Base-by-base conservation (phyloP, 1,140 invertebrate species). In the Cydia strobilella region DNA sequence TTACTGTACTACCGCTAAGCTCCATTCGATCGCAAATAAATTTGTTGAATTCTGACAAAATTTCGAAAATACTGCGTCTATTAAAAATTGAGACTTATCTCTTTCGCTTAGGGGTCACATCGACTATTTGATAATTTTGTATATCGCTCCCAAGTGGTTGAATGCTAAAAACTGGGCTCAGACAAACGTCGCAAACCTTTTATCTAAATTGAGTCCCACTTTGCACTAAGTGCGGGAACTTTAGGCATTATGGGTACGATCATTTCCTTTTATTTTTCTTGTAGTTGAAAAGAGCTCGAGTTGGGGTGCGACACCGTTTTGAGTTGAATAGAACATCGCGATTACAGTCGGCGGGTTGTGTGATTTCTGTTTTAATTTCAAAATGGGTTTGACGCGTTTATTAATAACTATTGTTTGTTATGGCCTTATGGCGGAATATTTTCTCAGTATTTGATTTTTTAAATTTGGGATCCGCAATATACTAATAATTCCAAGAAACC, bases 201-300 rank as follows among this genome's bases (percentile, higher is more conserved):
- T 78, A 78, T 75, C 77, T 74, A 75, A 78, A 78, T 78, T 78
- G 77, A 74, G 72, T 42, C 74, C 74, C 74, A 78, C 74, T 75
- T 75, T 75, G 51, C 63, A 45, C 63, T 78, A 78, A 78, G 77
- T 78, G 74, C 51, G 62, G 35, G 66, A 72, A 74, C 48, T 73
- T 72, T 71, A 65, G 72, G 69, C 65, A 69, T 69, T 69, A 69
- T 69, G 65, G 65, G 65, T 35, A 69, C 65, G 65, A 69, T 69
- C 65, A 69, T 69, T 69, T 69, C 65, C 65, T 69, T 69, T 69
- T 69, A 69, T 69, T 69, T 69, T 69, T 69, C 65, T 69, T 69
- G 65, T 69, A 69, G 65, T 69, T 69, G 65, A 69, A 69, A 69
- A 69, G 65, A 69, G 9, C n/a, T 42, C 5, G 65, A 39, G 54